Conservation (phyloP, 92 coral and sea anemone genomes). For the Epizoanthus ramosus region DNA sequence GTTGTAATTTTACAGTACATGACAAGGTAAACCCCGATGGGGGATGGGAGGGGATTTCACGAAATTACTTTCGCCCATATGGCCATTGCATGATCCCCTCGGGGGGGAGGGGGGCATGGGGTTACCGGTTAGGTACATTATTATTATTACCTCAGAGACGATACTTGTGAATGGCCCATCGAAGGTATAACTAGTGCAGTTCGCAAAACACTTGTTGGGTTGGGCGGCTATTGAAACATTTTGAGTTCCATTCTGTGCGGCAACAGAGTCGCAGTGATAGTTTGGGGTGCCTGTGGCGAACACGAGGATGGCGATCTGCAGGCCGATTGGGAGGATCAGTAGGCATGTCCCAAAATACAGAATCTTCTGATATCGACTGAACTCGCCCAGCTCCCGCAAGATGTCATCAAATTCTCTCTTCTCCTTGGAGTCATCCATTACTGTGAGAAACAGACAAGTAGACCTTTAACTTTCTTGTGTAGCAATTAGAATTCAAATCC, state of each 20-base stretch:
- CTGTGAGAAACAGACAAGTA: not conserved
- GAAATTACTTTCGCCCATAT: no score
- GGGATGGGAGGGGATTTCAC: no score
- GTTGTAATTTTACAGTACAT: no score
- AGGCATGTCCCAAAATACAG: slow-evolving; percentile 40
- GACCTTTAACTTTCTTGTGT: no score
- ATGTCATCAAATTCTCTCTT: slow-evolving; percentile 57
- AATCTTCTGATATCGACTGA: slow-evolving; percentile 64
- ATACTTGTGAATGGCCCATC: slow-evolving; percentile 37
- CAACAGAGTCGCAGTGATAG: slow-evolving; percentile 49
- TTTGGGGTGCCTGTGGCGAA: slow-evolving; percentile 62
- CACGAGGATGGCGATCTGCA: slow-evolving; percentile 49
- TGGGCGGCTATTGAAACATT: not conserved
- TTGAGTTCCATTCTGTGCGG: not conserved
- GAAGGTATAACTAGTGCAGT: slow-evolving; percentile 27
- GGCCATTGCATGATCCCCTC: no score
- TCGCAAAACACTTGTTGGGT: slow-evolving; percentile 22
- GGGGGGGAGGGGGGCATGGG: no score
- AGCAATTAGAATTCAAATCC: no score
- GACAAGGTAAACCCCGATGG: no score
- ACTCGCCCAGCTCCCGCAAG: slow-evolving; percentile 39
- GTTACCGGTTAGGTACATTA: no score
- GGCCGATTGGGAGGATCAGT: slow-evolving; percentile 39
- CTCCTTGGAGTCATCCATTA: not conserved
- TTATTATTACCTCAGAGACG: slow-evolving; percentile 27